phyloP scores from a whole-genome alignment of 2,888 invertebrate genomes.

The Ditula angustiorana region DNA sequence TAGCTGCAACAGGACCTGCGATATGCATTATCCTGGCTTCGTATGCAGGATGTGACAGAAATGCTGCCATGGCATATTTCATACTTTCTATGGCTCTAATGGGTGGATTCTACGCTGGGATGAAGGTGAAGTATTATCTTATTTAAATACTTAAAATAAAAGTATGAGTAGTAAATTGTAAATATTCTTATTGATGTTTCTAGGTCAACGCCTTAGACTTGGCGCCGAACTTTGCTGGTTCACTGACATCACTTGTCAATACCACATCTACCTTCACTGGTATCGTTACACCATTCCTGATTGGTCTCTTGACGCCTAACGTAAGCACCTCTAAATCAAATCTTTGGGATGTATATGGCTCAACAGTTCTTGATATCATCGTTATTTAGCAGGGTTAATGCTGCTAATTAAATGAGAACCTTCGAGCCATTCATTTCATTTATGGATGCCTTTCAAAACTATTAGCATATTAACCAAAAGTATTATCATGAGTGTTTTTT shows the following conservation, averaged over 20 bases:
- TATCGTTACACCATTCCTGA: slow-evolving; percentile 87
- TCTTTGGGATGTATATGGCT: too few relatives aligned
- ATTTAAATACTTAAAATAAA: not conserved
- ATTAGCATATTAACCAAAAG: not conserved
- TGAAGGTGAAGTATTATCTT: slow-evolving; percentile 75
- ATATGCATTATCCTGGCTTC: slow-evolving; percentile 87
- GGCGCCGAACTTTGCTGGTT: slow-evolving; percentile 87
- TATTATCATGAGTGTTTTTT: not conserved
- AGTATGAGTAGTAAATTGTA: too few relatives aligned
- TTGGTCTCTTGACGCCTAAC: slow-evolving; percentile 86
- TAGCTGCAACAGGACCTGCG: slow-evolving; percentile 88
- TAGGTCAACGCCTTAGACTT: slow-evolving; percentile 88
- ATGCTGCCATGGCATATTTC: slow-evolving; percentile 84
- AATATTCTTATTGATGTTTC: slow-evolving; percentile 37
- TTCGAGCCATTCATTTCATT: too few relatives aligned
- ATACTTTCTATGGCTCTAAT: slow-evolving; percentile 89
- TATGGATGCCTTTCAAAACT: too few relatives aligned
- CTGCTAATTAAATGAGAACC: too few relatives aligned
- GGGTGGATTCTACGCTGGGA: slow-evolving; percentile 90
- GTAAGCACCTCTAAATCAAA: slow-evolving; percentile 65
- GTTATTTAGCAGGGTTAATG: too few relatives aligned
- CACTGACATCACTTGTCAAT: slow-evolving; percentile 87
- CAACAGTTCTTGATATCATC: too few relatives aligned
- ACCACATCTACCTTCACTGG: slow-evolving; percentile 88
- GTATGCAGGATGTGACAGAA: slow-evolving; percentile 86